phyloP scores from a whole-genome alignment of 2,888 invertebrate genomes.

The Aplocera efformata region DNA sequence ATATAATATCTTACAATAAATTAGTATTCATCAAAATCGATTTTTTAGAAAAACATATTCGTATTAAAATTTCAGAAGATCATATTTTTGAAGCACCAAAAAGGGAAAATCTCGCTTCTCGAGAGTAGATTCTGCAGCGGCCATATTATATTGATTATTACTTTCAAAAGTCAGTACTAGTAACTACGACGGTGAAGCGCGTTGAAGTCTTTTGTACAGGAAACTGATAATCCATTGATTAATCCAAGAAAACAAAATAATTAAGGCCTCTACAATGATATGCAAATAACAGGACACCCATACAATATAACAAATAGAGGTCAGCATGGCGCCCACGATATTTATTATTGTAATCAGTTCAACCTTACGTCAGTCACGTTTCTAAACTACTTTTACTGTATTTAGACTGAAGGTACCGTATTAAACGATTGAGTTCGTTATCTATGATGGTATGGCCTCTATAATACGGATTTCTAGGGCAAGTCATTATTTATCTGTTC shows the following conservation, averaged over 20 bases:
- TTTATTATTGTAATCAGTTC: constrained; percentile 15
- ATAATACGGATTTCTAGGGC: constrained; percentile 7
- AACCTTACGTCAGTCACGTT: constrained; percentile 18
- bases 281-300: no score
- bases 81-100: no score
- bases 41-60: no score
- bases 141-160: no score
- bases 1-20: no score
- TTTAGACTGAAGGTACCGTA: constrained; percentile 8
- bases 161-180: neutral
- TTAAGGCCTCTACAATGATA: no score
- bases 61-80: no score
- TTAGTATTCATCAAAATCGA: no score
- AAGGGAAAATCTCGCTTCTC: no score
- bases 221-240: neutral
- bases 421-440: constrained; percentile 3
- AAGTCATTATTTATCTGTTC: no score
- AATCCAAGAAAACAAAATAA: no score
- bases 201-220: constrained; percentile 15
- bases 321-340: constrained; percentile 8
- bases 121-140: no score
- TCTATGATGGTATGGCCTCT: neutral
- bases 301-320: constrained; percentile 3
- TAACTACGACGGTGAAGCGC: constrained; percentile 3
- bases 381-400: constrained; percentile 15